phyloP scores from a whole-genome alignment of 2,797 vertebrate genomes.

The Sebastiscus tertius region DNA sequence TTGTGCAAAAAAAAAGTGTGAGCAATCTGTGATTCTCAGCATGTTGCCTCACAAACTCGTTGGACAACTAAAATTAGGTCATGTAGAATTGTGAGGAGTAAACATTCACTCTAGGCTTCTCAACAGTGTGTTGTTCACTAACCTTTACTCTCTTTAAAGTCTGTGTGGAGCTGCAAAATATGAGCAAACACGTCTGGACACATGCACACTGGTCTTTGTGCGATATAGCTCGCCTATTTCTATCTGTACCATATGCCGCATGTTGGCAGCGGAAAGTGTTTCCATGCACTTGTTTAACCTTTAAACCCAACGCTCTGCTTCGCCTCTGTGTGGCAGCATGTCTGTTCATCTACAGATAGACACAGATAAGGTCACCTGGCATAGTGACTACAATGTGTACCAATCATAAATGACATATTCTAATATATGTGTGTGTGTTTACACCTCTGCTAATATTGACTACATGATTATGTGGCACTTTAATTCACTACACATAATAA shows the following conservation, averaged over 20 bases:
- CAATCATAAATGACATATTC: background rate
- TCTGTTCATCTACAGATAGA: background rate
- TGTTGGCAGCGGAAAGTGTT: conserved; percentile 44
- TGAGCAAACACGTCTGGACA: background rate
- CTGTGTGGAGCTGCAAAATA: background rate
- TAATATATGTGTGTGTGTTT: background rate
- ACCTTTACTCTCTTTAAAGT: background rate
- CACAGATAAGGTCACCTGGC: conserved; percentile 22
- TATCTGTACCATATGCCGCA: conserved; percentile 45
- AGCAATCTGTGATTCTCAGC: background rate
- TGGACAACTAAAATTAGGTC: background rate
- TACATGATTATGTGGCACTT: background rate
- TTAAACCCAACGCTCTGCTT: conserved; percentile 45
- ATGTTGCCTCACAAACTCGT: background rate
- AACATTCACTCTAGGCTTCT: background rate
- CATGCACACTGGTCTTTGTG: conserved; percentile 9
- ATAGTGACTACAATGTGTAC: background rate
- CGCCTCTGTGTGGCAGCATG: conserved; percentile 6
- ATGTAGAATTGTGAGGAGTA: background rate
- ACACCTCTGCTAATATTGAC: background rate
- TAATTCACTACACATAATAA: background rate
- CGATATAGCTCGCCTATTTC: conserved; percentile 31
- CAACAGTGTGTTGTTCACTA: background rate
- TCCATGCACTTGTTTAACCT: conserved; percentile 27
- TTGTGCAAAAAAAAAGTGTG: background rate